Evolutionary conservation across 1,140 invertebrate genomes (phyloP).

Genomic region (Ceratitis capitata): DNA sequence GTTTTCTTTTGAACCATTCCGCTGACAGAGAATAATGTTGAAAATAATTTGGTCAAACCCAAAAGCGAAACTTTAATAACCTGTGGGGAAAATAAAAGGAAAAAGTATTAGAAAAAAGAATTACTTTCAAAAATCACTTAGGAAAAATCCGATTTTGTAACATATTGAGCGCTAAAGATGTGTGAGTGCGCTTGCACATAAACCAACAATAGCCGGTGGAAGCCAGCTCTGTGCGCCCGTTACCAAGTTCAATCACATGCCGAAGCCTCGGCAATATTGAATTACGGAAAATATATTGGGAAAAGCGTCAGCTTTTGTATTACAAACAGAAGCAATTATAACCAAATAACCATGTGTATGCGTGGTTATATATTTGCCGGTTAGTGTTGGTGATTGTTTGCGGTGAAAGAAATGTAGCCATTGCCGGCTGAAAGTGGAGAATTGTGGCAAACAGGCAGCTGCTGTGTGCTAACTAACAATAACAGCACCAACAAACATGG

Average conservation of each 20-base stretch:
- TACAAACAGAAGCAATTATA: background rate
- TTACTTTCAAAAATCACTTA: background rate
- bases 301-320: background rate
- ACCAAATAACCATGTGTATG: background rate
- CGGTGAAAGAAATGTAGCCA: background rate
- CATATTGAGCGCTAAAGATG: background rate
- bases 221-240: background rate
- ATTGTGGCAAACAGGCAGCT: constrained; percentile 6
- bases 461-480: background rate
- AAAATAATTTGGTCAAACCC: too few species aligned
- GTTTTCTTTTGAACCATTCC: too few species aligned
- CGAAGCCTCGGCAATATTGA: constrained; percentile 3
- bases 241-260: background rate
- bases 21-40: too few species aligned
- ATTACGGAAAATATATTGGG: constrained; percentile 11
- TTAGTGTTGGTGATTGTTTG: background rate
- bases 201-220: background rate
- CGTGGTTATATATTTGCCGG: background rate
- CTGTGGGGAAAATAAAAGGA: background rate
- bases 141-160: background rate
- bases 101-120: too few species aligned
- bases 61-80: too few species aligned
- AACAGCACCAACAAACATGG: background rate
- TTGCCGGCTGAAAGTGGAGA: background rate
- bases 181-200: background rate